Percentiles rank a stretch among this genome's conserved stretches.
These are phyloP conservation scores for Proterorhinus semilunaris DNA, from an alignment of 2,113 vertebrate genomes.

Conservation along the genomic window DNA sequence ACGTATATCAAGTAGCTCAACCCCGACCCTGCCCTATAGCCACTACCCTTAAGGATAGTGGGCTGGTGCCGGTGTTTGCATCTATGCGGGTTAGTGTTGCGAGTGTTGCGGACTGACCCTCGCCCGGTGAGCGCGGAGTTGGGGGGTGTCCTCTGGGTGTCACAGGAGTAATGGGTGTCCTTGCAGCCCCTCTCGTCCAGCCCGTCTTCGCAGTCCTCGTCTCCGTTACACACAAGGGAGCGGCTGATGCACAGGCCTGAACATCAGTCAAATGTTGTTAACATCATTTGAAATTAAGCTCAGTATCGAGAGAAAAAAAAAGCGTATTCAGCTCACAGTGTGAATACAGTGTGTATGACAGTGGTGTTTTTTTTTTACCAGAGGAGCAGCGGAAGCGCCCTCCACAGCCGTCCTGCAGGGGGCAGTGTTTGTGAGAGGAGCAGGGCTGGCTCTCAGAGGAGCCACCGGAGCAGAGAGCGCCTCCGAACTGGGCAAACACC, in stretches of 20 bases:
- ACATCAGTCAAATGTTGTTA: background rate
- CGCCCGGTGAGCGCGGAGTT: conserved; percentile 85
- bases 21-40: too few species aligned
- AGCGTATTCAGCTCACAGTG: too few species aligned
- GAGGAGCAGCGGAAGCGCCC: conserved; percentile 84
- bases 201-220: conserved; percentile 91
- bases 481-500: conserved; percentile 82
- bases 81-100: background rate
- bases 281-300: too few species aligned
- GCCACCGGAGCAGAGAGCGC: conserved; percentile 74
- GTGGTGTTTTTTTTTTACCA: conserved; percentile 66
- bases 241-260: conserved; percentile 87
- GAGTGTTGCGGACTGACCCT: conserved; percentile 74
- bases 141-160: conserved; percentile 80
- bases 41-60: too few species aligned
- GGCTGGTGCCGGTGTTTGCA: too few species aligned
- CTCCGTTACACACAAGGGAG: conserved; percentile 88
- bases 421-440: conserved; percentile 75
- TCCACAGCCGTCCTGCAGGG: conserved; percentile 79
- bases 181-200: conserved; percentile 84
- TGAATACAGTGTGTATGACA: background rate
- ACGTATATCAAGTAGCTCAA: too few species aligned
- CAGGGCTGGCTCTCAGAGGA: conserved; percentile 74
- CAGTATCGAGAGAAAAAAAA: too few species aligned
- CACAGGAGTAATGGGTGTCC: conserved; percentile 70